A percentile compares a stretch with the other conserved stretches of the same genome.
phyloP scores from a whole-genome alignment of 2,113 vertebrate species.

The Trematomus loennbergii region DNA sequence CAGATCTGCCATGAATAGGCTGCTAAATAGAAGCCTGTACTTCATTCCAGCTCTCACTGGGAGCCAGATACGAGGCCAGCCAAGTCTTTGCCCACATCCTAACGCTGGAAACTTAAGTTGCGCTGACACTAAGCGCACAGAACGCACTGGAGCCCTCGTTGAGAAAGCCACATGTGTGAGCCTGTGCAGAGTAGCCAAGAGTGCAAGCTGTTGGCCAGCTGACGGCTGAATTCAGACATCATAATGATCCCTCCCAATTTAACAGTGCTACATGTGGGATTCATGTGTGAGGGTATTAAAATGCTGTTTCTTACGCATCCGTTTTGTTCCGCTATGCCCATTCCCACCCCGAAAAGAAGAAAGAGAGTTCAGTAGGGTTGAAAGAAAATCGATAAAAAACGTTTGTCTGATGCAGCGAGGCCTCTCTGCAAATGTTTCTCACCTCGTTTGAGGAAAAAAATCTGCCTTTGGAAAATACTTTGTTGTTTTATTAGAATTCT shows the following conservation, averaged over 20 bases:
- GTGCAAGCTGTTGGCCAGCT: conserved; percentile 78
- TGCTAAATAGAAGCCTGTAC: conserved; percentile 69
- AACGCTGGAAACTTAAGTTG: conserved; percentile 73
- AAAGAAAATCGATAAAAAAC: conserved; percentile 44
- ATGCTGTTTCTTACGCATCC: conserved; percentile 70
- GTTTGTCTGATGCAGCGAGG: conserved; percentile 15
- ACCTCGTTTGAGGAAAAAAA: conserved; percentile 57
- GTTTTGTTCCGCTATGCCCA: conserved; percentile 44
- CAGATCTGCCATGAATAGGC: conserved; percentile 66
- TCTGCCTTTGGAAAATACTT: conserved; percentile 42
- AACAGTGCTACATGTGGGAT: conserved; percentile 75
- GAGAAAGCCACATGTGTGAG: conserved; percentile 80
- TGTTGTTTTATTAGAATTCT: conserved; percentile 65
- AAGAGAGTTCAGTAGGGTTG: conserved; percentile 32
- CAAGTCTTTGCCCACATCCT: conserved; percentile 81
- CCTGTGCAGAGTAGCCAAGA: conserved; percentile 69
- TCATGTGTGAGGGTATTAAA: conserved; percentile 76
- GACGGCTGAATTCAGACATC: conserved; percentile 78
- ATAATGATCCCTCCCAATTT: conserved; percentile 76
- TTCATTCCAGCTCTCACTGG: conserved; percentile 59
- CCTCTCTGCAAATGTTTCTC: conserved; percentile 60
- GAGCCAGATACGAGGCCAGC: conserved; percentile 68
- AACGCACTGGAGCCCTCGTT: conserved; percentile 61
- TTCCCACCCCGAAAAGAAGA: conserved; percentile 56
- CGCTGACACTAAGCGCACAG: conserved; percentile 69